phyloP scores from a whole-genome alignment of 2,797 vertebrate species.

The Ptychadena robeensis region DNA sequence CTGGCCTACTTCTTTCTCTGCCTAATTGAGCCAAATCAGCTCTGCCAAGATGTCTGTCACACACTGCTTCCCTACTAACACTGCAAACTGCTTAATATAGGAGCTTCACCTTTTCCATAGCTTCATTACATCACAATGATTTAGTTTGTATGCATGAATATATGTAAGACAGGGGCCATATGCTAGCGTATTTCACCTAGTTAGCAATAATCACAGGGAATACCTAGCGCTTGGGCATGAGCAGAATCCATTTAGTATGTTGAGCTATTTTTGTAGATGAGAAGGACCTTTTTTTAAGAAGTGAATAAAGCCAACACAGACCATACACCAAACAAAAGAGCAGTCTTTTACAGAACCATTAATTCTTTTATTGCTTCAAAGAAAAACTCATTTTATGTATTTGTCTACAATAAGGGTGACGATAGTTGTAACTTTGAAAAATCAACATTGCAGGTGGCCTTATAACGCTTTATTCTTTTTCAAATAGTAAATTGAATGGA shows the following conservation, averaged over 20 bases:
- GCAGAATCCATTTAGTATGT: not conserved
- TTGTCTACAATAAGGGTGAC: too few relatives aligned
- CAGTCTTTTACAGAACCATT: too few relatives aligned
- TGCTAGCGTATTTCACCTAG: not conserved
- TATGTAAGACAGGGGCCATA: not conserved
- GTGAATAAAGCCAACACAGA: too few relatives aligned
- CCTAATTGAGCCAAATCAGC: not conserved
- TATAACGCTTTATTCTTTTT: constrained; percentile 21
- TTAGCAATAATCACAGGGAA: not conserved
- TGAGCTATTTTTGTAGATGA: not conserved
- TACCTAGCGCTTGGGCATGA: not conserved
- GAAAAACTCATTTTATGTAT: too few relatives aligned
- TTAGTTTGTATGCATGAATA: not conserved
- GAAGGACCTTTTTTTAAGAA: not conserved
- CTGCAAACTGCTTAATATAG: not conserved
- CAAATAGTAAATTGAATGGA: constrained; percentile 64
- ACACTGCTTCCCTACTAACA: not conserved
- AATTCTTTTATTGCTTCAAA: too few relatives aligned
- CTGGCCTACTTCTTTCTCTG: not conserved
- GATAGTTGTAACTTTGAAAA: constrained; percentile 33
- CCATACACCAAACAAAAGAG: not conserved
- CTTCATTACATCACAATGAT: not conserved
- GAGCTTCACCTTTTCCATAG: not conserved
- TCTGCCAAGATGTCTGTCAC: not conserved
- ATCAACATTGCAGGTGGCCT: constrained; percentile 2